These are phyloP conservation scores for Keiferia lycopersicella DNA, from an alignment of 2,888 invertebrate genomes.

Conservation along the genomic window DNA sequence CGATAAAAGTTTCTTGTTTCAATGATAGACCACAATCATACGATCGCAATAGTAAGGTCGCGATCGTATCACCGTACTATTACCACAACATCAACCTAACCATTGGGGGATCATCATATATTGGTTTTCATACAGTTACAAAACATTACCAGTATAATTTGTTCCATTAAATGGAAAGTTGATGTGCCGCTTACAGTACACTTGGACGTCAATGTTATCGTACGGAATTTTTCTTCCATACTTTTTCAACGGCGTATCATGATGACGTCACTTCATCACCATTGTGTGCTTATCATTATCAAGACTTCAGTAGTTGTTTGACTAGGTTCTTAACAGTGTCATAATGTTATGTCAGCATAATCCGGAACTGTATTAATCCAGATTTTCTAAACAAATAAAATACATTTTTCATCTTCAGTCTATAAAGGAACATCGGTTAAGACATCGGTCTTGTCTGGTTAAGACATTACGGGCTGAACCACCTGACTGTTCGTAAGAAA, in stretches of 20 bases:
- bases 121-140: too few relatives aligned
- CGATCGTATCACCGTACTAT: not conserved
- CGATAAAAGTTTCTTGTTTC: constrained; percentile 11
- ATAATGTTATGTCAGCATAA: not conserved
- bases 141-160: too few relatives aligned
- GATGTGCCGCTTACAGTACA: not conserved
- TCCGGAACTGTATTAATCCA: not conserved
- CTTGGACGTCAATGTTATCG: constrained; percentile 18
- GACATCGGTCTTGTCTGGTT: too few relatives aligned
- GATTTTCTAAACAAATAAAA: not conserved
- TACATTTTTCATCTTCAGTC: too few relatives aligned
- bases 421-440: too few relatives aligned
- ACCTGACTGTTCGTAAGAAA: too few relatives aligned
- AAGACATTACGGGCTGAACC: too few relatives aligned
- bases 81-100: too few relatives aligned
- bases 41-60: constrained; percentile 14
- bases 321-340: not conserved
- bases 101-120: too few relatives aligned
- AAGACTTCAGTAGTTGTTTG: not conserved
- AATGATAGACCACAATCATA: constrained; percentile 16
- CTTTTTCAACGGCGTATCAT: constrained; percentile 23
- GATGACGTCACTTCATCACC: constrained; percentile 29
- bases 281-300: constrained; percentile 26
- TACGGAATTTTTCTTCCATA: constrained; percentile 15
- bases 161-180: too few relatives aligned